A percentile compares a stretch with the other conserved stretches of the same genome.
phyloP scores from a whole-genome alignment of 2,797 vertebrate genomes.

The Chaenodraco wilsoni region DNA sequence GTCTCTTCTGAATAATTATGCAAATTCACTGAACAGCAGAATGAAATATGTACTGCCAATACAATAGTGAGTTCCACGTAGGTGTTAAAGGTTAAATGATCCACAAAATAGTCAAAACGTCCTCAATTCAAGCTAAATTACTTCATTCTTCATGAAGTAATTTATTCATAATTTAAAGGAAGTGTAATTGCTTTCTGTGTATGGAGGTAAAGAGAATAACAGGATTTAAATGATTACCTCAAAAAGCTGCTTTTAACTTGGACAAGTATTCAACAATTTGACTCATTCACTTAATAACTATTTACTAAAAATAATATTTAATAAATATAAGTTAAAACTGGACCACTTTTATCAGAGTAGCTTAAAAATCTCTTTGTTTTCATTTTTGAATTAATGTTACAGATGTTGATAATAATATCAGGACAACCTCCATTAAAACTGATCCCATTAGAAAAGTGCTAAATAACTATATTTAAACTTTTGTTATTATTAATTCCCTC shows the following conservation, averaged over 20 bases:
- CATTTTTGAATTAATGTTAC: conserved; percentile 8
- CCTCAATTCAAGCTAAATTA: conserved; percentile 1
- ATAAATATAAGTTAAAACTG: conserved; percentile 7
- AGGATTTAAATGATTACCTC: conserved; percentile 15
- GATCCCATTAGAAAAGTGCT: conserved; percentile 28
- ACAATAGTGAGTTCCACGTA: neutral
- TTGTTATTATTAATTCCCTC: neutral
- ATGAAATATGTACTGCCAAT: neutral
- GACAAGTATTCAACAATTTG: conserved; percentile 18
- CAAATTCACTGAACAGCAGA: neutral
- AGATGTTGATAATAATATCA: conserved; percentile 25
- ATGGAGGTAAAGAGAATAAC: neutral
- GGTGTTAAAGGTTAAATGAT: conserved; percentile 6
- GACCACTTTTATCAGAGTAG: conserved; percentile 13
- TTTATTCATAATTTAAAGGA: neutral
- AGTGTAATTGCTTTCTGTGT: neutral
- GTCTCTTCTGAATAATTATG: neutral
- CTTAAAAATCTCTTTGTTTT: conserved; percentile 1
- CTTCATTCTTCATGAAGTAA: neutral
- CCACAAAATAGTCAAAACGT: neutral
- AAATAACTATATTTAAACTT: neutral
- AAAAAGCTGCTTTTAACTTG: conserved; percentile 15
- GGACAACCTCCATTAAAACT: conserved; percentile 10
- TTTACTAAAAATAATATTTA: conserved; percentile 5
- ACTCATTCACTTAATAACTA: neutral